phyloP scores from a whole-genome alignment of 2,113 vertebrate species.

The Xenopus tropicalis region UCB_Xtro_10.0 CM004451.2:81165501-81166000 shows the following conservation, averaged over 20 bases:
- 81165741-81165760: neutral
- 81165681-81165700: too few relatives aligned
- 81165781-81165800: slow-evolving; percentile 5
- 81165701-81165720: slow-evolving; percentile 15
- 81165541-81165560: too few relatives aligned
- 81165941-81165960: slow-evolving; percentile 41
- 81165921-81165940: neutral
- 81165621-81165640: too few relatives aligned
- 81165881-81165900: slow-evolving; percentile 2
- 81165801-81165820: too few relatives aligned
- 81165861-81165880: slow-evolving; percentile 7
- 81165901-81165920: neutral
- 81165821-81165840: neutral
- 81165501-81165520: neutral
- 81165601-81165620: too few relatives aligned
- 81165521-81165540: neutral
- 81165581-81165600: too few relatives aligned
- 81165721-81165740: neutral
- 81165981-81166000: slow-evolving; percentile 12
- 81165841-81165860: slow-evolving; percentile 1
- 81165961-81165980: slow-evolving; percentile 32
- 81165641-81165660: too few relatives aligned
- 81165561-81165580: too few relatives aligned
- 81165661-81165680: too few relatives aligned
- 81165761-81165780: slow-evolving; percentile 1